A percentile compares a stretch with the other conserved stretches of the same genome.
These are phyloP conservation scores for Rhagophthalmus giganteus DNA, from an alignment of 2,888 invertebrate species.

Conservation along the genomic window DNA sequence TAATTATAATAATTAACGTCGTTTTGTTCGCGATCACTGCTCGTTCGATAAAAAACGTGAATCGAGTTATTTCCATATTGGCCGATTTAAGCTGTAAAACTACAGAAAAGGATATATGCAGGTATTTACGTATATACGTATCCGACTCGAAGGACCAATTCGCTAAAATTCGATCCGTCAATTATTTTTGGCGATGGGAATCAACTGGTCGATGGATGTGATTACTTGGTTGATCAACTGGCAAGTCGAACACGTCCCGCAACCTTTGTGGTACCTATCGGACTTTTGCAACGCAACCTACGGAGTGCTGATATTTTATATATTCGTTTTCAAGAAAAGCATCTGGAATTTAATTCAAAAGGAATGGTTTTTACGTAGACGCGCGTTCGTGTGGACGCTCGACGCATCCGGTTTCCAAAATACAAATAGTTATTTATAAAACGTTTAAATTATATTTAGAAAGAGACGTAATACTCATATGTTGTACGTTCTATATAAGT, in stretches of 20 bases:
- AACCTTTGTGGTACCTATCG: constrained; percentile 62
- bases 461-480: too few relatives aligned
- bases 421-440: too few relatives aligned
- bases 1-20: constrained; percentile 67
- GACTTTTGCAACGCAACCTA: constrained; percentile 71
- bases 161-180: constrained; percentile 80
- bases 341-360: too few relatives aligned
- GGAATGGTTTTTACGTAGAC: too few relatives aligned
- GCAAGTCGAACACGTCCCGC: constrained; percentile 48
- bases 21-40: constrained; percentile 71
- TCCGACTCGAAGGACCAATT: constrained; percentile 57
- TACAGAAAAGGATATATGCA: constrained; percentile 66
- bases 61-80: too few relatives aligned
- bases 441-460: too few relatives aligned
- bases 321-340: constrained; percentile 73
- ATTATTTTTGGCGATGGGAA: constrained; percentile 82
- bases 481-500: too few relatives aligned
- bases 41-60: too few relatives aligned
- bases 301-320: constrained; percentile 70
- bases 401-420: too few relatives aligned
- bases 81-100: too few relatives aligned
- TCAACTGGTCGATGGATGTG: constrained; percentile 81
- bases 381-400: too few relatives aligned
- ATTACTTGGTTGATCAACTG: constrained; percentile 66
- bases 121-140: constrained; percentile 66